Percentiles rank a stretch among this genome's conserved stretches.
phyloP scores from a whole-genome alignment of 2,888 invertebrate genomes.

The Coenonympha glycerion region DNA sequence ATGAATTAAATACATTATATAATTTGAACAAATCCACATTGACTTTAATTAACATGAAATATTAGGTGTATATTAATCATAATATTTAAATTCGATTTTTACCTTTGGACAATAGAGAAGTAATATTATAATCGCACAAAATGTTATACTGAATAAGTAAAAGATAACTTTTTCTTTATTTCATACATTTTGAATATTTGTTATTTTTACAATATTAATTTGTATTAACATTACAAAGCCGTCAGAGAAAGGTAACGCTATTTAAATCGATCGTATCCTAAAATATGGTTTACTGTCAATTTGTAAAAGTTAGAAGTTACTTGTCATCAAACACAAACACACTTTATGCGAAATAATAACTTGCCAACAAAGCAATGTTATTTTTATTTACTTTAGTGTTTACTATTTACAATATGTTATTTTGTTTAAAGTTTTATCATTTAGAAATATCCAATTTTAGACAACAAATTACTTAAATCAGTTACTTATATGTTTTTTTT shows the following conservation, averaged over 20 bases:
- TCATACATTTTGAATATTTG: not conserved
- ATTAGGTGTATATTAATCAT: too few relatives aligned
- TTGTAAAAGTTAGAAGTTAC: slow-evolving; percentile 9
- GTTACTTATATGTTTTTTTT: too few relatives aligned
- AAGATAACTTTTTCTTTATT: not conserved
- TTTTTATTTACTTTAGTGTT: slow-evolving; percentile 5
- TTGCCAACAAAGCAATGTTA: slow-evolving; percentile 13
- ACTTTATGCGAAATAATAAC: slow-evolving; percentile 12
- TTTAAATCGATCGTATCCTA: not conserved
- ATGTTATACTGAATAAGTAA: too few relatives aligned
- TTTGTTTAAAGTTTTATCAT: not conserved
- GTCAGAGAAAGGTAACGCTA: not conserved
- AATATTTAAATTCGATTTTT: too few relatives aligned
- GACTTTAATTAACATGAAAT: too few relatives aligned
- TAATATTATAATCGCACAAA: too few relatives aligned
- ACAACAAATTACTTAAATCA: not conserved
- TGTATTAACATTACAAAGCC: not conserved
- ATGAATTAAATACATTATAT: not conserved
- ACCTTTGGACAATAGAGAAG: too few relatives aligned
- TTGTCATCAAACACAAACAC: not conserved
- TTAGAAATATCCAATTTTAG: not conserved
- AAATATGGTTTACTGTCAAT: not conserved
- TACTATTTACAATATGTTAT: not conserved
- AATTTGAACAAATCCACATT: not conserved
- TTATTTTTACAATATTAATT: too few relatives aligned